Base-by-base conservation (phyloP, 2,113 vertebrate genomes). In the Aphelocoma coerulescens region DNA sequence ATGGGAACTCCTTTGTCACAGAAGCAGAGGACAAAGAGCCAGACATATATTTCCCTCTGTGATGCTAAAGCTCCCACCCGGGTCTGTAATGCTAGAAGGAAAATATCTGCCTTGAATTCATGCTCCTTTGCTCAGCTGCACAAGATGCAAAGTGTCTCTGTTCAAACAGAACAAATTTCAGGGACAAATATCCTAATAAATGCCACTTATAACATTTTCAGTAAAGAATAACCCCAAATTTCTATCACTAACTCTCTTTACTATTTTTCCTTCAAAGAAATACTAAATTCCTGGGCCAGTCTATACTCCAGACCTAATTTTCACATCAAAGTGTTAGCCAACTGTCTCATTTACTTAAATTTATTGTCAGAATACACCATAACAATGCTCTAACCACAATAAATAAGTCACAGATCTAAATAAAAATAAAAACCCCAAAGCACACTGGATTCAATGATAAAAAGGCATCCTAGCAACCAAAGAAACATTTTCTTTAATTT, bases 1-100 rank as follows among this genome's bases (percentile, higher is more conserved):
- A 96, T 88, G 96, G 97, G 97, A 97, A 97, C 96, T 96, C 98
- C 97, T 98, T 98, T 98, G 98, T 98, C 97, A 97, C 97, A 95
- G 94, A 96, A 89, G 81, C 96, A 95, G 67, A 93, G 95, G 89
- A 97, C 96, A 97, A 96, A 98, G 96, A 95, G 71, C 44, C 96
- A 92, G 91, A 80, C 74, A 37, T n/a, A 16, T 74, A 89, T 90
- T 89, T 91, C 78, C 71, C 93, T 71, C 84, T 13, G 52, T 78
- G 57, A 83, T 61, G 67, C 77, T 69, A 61, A 75, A 89, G 61
- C 55, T 79, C 61, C 67, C n/a, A 57, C 21, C 43, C n/a, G 10
- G 44, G 39, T 52, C 71, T 87, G 52, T 63, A 83, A 91, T 0
- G 41, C 43, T 7, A 44, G 20, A 9, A 51, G 65, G 51, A 43